A percentile compares a stretch with the other conserved stretches of the same genome.
phyloP scores from a whole-genome alignment of 2,888 invertebrate species.

The Neria commutata region DNA sequence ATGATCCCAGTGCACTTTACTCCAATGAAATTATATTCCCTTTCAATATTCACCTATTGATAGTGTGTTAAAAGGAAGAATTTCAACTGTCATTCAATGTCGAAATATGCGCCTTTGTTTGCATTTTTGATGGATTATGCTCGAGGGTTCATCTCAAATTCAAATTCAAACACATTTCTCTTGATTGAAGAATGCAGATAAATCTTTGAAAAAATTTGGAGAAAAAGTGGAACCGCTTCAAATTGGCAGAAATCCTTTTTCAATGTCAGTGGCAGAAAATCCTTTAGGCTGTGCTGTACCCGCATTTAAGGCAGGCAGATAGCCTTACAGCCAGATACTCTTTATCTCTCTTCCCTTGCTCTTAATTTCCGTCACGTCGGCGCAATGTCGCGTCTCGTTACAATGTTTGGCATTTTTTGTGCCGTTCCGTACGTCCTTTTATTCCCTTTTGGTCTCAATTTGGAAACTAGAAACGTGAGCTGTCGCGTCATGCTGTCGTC shows the following conservation, averaged over 20 bases:
- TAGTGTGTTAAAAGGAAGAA: background rate
- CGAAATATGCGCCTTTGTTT: background rate
- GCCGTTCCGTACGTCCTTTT: constrained; percentile 2
- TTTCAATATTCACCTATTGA: background rate
- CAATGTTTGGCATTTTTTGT: constrained; percentile 20
- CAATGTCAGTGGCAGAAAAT: background rate
- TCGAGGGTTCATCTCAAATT: constrained; percentile 2
- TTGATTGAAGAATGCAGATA: constrained; percentile 14
- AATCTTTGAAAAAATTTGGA: background rate
- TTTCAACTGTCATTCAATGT: background rate
- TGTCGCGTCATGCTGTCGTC: constrained; percentile 3
- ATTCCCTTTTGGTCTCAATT: background rate
- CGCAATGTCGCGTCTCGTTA: constrained; percentile 26
- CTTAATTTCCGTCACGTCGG: constrained; percentile 30
- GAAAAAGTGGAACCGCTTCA: no score
- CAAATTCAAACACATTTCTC: constrained; percentile 6
- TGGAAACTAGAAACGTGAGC: background rate
- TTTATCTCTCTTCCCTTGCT: background rate
- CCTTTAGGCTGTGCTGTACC: background rate
- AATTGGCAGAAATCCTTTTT: constrained; percentile 18
- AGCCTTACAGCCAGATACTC: constrained; percentile 5
- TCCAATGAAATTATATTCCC: constrained; percentile 1
- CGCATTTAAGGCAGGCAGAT: constrained; percentile 6
- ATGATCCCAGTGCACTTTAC: background rate
- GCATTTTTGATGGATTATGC: background rate